Base-by-base conservation (phyloP, 2,888 invertebrate genomes). In the Tinea trinotella region DNA sequence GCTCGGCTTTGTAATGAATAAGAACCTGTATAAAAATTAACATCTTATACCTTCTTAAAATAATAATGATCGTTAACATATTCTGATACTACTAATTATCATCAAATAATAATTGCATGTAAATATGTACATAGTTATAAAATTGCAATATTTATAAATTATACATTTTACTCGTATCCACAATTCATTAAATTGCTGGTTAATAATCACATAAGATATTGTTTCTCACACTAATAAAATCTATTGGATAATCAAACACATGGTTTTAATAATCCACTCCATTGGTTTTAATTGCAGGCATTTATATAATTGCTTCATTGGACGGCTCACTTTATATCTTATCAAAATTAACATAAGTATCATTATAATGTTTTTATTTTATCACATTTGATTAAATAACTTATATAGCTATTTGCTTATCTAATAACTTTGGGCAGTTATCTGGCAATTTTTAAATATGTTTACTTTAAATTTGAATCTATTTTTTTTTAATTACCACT, bases 181-280 rank as follows among this genome's bases (percentile, higher is more conserved):
- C n/a, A n/a, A n/a, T n/a, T n/a, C n/a, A n/a, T n/a, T n/a, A n/a
- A 46, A 18, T 46, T 15, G 18, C 3, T 46, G 46, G 12, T 50
- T 24, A 50, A 75, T 75, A 72, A 80, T 79, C 70, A 72, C 67
- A 67, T 72, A 63, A 64, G 66, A 78, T 69, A 79, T 78, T 76
- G 71, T 78, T 81, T 83, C 84, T 76, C 82, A 82, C 81, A 78
- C 74, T 69, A 71, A 83, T 82, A 77, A 76, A 78, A 70, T 61
- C 60, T 61, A 64, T 67, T 67, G 59, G 60, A 64, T 70, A 68
- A 67, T 66, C 69, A 66, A 66, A 70, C 73, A 72, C 71, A 74
- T 71, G 46, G 19, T 18, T 10, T 71, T 70, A 70, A 70, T 73
- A 72, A 73, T 71, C 71, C 73, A 74, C 73, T 76, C 70, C 67